Percentiles rank a stretch among this genome's conserved stretches.
These are phyloP conservation scores for Ferdinandea cuprea DNA, from an alignment of 2,888 invertebrate genomes.

Conservation along the genomic window DNA sequence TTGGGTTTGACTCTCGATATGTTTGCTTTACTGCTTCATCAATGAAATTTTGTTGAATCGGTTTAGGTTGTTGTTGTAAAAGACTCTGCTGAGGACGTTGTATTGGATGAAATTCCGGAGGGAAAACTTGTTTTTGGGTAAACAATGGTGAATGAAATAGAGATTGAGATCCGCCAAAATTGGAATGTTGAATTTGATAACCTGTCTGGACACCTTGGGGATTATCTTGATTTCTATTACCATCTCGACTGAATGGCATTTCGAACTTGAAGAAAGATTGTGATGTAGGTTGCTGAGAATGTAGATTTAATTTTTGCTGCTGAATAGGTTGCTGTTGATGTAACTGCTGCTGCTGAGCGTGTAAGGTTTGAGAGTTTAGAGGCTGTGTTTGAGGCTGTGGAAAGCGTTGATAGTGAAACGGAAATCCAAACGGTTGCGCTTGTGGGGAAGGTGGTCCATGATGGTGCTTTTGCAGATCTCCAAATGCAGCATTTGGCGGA, in stretches of 20 bases:
- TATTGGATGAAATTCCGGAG: conserved; percentile 79
- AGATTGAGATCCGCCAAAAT: conserved; percentile 79
- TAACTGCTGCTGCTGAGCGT: conserved; percentile 76
- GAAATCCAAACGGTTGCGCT: conserved; percentile 79
- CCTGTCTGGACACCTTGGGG: conserved; percentile 80
- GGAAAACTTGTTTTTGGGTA: conserved; percentile 78
- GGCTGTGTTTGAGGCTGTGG: conserved; percentile 72
- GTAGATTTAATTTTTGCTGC: conserved; percentile 68
- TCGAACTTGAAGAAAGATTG: conserved; percentile 83
- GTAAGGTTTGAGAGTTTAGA: conserved; percentile 73
- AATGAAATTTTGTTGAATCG: conserved; percentile 80
- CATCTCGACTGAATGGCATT: conserved; percentile 78
- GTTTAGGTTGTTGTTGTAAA: conserved; percentile 77
- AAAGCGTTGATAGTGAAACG: conserved; percentile 80
- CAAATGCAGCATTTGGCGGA: conserved; percentile 79
- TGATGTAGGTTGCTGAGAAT: conserved; percentile 81
- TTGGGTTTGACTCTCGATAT: conserved; percentile 77
- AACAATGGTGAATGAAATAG: conserved; percentile 80
- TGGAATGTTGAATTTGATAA: conserved; percentile 82
- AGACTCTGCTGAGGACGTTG: conserved; percentile 77
- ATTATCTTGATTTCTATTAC: conserved; percentile 64
- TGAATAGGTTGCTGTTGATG: conserved; percentile 75
- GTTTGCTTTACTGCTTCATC: conserved; percentile 79
- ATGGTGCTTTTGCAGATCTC: conserved; percentile 77
- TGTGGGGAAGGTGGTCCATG: conserved; percentile 60